Evolutionary conservation across 2,113 vertebrate species (phyloP), one percentile per base, ranked within the genome.

Genomic region (cat (Felis catus)): DNA sequence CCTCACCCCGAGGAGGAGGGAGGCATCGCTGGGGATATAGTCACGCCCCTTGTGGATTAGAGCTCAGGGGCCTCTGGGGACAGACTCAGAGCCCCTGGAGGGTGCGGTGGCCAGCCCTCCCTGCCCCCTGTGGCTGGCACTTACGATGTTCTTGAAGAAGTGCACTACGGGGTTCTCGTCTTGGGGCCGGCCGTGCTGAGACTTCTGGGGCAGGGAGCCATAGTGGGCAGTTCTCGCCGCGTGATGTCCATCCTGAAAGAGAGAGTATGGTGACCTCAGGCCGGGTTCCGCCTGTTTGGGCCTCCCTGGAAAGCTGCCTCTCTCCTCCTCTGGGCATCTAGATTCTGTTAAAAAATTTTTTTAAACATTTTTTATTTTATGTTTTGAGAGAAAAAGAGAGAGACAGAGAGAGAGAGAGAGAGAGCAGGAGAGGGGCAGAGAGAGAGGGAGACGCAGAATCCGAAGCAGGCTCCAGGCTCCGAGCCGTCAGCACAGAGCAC

Each of bases 91-190:
- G 2, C 23, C 33, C 33, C 14, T 4, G 2, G n/a, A 18, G 4
- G 19, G 8, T 1, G 4, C 45, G 0, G 27, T 15, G 10, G 27
- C 45, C 1, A 0, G 68, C 21, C 2, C n/a, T 23, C 2, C 45
- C 65, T 4, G 18, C 10, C 0, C 1, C 3, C 9, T 0, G 0
- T 7, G 4, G 14, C 51, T 2, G 4, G 53, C 41, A 99, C 99
- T 99, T 98, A 99, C 99, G 48, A 99, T 99, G 96, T 99, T 99
- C 99, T 99, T 99, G 99, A 99, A 99, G 99, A 99, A 99, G 96
- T 99, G 99, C 95, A 99, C 99, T 97, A 99, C 99, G 0, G 99
- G 99, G 98, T 99, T 99, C 94, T 99, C 99, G 0, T 99, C 99
- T 36, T 99, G 99, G 48, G 99, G 98, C 97, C 99, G 99, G 94